These are phyloP conservation scores for Axis porcinus DNA, from an alignment of 2,113 vertebrate genomes.

Conservation along the genomic window DNA sequence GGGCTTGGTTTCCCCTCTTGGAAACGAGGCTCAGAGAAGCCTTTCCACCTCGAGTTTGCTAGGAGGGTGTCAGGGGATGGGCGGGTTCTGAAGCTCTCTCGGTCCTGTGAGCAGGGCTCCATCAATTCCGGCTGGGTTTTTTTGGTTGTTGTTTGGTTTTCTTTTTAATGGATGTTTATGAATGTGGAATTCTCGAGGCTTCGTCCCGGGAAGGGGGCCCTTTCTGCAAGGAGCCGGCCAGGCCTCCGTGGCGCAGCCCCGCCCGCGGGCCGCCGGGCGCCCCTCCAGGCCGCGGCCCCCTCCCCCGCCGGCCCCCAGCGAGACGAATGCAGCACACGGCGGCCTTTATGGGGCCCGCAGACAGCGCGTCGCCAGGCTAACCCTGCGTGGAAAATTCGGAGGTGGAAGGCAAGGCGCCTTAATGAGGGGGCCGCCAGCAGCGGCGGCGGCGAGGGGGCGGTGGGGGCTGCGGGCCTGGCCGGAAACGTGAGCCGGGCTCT, in stretches of 20 bases:
- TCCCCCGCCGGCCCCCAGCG: constrained; percentile 62
- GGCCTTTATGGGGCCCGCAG: constrained; percentile 78
- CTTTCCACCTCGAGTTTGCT: neutral
- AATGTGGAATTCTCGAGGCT: neutral
- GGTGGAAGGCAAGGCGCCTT: constrained; percentile 81
- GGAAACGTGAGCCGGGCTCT: constrained; percentile 46
- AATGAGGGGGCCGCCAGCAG: constrained; percentile 72
- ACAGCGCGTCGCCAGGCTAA: constrained; percentile 85
- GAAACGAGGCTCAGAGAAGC: neutral
- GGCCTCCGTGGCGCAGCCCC: neutral
- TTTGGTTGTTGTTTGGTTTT: neutral
- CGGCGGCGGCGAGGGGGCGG: constrained; percentile 9
- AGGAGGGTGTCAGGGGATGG: neutral
- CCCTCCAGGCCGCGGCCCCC: constrained; percentile 56
- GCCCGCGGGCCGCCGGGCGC: constrained; percentile 27
- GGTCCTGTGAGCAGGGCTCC: neutral
- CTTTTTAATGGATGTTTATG: neutral
- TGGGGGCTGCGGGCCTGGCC: neutral
- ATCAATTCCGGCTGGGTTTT: neutral
- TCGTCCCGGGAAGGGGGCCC: neutral
- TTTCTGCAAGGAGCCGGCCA: neutral
- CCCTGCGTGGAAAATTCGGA: constrained; percentile 87
- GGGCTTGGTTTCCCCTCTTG: neutral
- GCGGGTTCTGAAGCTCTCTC: neutral
- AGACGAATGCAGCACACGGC: constrained; percentile 69